phyloP scores from a whole-genome alignment of 2,797 vertebrate species.

The Arnoldichthys spilopterus region DNA sequence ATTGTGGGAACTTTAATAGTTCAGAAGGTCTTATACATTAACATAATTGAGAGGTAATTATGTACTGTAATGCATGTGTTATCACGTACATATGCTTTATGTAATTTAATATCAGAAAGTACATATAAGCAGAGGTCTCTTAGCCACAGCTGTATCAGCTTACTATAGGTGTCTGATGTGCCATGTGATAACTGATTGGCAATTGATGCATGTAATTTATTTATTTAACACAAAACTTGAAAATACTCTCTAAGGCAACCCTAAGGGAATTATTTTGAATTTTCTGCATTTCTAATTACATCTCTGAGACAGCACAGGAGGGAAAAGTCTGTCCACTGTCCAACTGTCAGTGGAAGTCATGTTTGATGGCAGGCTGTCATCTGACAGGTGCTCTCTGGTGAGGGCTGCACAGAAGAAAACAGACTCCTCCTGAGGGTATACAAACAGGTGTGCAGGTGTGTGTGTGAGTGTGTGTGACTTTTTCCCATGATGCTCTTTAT shows the following conservation, averaged over 20 bases:
- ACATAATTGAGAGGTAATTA: too few relatives aligned
- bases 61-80: too few relatives aligned
- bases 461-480: slow-evolving; percentile 29
- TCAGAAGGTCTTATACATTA: too few relatives aligned
- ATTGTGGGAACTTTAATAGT: too few relatives aligned
- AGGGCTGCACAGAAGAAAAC: slow-evolving; percentile 60
- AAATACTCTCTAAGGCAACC: background rate
- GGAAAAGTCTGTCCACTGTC: slow-evolving; percentile 49
- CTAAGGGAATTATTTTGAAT: slow-evolving; percentile 5
- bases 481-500: slow-evolving; percentile 30
- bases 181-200: background rate
- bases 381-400: slow-evolving; percentile 72
- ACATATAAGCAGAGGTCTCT: too few relatives aligned
- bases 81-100: too few relatives aligned
- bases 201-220: background rate
- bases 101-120: too few relatives aligned
- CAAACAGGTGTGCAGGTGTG: slow-evolving; percentile 53
- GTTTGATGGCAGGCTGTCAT: slow-evolving; percentile 50
- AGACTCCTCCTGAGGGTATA: slow-evolving; percentile 57
- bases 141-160: too few relatives aligned
- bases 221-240: background rate
- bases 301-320: slow-evolving; percentile 31
- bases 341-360: slow-evolving; percentile 63
- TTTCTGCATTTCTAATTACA: slow-evolving; percentile 33
- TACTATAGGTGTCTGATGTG: too few relatives aligned